phyloP scores from a whole-genome alignment of 2,113 vertebrate species.

The Halichoerus grypus region DNA sequence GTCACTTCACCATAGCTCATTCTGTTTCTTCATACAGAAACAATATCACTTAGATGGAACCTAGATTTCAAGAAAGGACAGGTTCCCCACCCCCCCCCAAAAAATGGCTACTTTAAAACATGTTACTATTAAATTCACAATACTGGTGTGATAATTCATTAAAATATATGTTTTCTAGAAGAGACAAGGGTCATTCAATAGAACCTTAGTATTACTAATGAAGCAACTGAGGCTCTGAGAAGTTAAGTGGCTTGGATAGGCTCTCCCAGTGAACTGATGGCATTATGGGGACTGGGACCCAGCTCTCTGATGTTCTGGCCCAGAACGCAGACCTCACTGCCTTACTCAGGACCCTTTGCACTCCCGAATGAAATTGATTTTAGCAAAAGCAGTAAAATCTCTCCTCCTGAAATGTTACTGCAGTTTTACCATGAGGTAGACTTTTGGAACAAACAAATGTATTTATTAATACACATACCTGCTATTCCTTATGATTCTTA shows the following conservation, averaged over 20 bases:
- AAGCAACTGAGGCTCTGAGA: neutral
- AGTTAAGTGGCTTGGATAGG: neutral
- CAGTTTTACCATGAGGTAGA: conserved; percentile 6
- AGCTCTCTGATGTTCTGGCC: neutral
- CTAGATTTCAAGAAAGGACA: conserved; percentile 34
- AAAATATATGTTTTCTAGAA: conserved; percentile 29
- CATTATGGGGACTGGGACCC: neutral
- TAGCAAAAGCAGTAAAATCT: neutral
- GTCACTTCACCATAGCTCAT: conserved; percentile 46
- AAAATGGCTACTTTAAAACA: conserved; percentile 26
- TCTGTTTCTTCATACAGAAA: conserved; percentile 69
- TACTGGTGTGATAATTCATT: neutral
- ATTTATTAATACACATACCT: neutral
- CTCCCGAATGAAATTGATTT: neutral
- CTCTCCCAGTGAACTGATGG: neutral
- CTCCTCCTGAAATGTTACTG: neutral
- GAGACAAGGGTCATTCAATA: neutral
- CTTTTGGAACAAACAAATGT: neutral
- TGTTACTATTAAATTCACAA: neutral
- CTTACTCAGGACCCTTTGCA: neutral
- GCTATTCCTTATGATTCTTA: neutral
- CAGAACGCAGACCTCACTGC: neutral
- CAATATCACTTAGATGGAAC: conserved; percentile 11
- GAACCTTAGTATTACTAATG: neutral
- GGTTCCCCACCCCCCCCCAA: too few relatives aligned